These are phyloP conservation scores for Chrysemys picta DNA, from an alignment of 2,113 vertebrate genomes.

Conservation along the genomic window DNA sequence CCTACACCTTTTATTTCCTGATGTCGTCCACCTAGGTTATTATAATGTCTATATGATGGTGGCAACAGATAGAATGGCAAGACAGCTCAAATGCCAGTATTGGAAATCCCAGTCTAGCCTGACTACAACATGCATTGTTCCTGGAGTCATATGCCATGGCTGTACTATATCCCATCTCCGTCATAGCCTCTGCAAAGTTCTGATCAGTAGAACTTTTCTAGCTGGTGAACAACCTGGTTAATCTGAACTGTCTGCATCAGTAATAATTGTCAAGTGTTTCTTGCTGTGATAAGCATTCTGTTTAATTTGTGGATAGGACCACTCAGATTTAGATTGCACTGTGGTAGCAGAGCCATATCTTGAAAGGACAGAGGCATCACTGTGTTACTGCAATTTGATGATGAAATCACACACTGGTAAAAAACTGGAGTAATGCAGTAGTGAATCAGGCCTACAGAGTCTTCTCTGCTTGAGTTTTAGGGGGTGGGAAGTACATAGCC, in stretches of 20 bases:
- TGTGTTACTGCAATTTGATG: not conserved
- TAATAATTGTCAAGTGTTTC: conserved; percentile 4
- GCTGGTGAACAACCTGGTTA: not conserved
- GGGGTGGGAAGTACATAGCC: no score
- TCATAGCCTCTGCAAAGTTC: not conserved
- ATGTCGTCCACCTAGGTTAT: not conserved
- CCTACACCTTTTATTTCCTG: not conserved
- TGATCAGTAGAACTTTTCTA: not conserved
- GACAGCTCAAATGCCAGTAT: not conserved
- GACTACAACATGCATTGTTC: conserved; percentile 21
- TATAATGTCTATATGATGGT: not conserved
- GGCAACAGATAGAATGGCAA: not conserved
- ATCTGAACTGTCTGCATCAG: conserved; percentile 6
- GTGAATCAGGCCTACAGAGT: not conserved
- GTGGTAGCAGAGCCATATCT: not conserved
- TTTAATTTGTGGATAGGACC: conserved; percentile 11
- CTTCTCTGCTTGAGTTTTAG: accelerated
- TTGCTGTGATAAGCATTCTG: conserved; percentile 16
- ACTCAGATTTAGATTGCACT: accelerated
- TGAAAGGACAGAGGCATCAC: not conserved
- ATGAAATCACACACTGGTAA: not conserved
- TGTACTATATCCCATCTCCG: not conserved
- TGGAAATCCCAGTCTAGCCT: not conserved
- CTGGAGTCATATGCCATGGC: not conserved
- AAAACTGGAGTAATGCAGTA: not conserved